Percentiles rank a stretch among this genome's conserved stretches.
phyloP scores from a whole-genome alignment of 2,113 vertebrate species.

The Psettodes erumei region DNA sequence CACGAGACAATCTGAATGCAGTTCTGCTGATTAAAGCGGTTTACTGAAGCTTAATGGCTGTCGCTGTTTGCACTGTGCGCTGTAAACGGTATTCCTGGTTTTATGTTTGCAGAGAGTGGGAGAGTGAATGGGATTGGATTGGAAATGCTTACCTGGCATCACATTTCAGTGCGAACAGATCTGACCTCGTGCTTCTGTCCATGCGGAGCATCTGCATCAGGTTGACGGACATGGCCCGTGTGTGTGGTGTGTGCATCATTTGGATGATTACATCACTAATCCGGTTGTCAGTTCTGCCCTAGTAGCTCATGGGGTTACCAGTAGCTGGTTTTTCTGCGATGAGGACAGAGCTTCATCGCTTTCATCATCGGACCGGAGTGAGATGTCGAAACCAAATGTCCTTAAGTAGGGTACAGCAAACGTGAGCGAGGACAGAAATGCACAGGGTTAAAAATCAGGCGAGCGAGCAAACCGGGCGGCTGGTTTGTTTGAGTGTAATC shows the following conservation, averaged over 20 bases:
- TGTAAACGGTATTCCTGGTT: not conserved
- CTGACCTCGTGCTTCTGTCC: not conserved
- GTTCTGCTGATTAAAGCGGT: slow-evolving; percentile 31
- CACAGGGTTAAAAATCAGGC: not conserved
- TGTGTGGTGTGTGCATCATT: slow-evolving; percentile 17
- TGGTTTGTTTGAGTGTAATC: slow-evolving; percentile 15
- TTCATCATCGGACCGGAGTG: not conserved
- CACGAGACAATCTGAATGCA: not conserved
- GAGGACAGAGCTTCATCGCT: not conserved
- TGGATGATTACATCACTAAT: slow-evolving; percentile 49
- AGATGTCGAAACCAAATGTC: not conserved
- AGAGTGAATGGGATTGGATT: not conserved
- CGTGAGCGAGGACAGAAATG: not conserved
- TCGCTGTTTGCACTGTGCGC: slow-evolving; percentile 24
- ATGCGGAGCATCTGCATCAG: slow-evolving; percentile 3
- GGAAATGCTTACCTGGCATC: not conserved
- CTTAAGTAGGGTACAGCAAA: not conserved
- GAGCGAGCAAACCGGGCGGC: not conserved
- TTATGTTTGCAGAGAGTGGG: not conserved
- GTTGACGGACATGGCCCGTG: not conserved
- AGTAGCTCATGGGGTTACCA: not conserved
- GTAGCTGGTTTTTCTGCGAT: slow-evolving; percentile 11
- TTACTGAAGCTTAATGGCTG: slow-evolving; percentile 9
- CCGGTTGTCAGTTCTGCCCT: slow-evolving; percentile 32
- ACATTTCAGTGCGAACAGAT: not conserved